Conservation (phyloP, 2,797 vertebrate genomes). For the Muscicapa striata region DNA sequence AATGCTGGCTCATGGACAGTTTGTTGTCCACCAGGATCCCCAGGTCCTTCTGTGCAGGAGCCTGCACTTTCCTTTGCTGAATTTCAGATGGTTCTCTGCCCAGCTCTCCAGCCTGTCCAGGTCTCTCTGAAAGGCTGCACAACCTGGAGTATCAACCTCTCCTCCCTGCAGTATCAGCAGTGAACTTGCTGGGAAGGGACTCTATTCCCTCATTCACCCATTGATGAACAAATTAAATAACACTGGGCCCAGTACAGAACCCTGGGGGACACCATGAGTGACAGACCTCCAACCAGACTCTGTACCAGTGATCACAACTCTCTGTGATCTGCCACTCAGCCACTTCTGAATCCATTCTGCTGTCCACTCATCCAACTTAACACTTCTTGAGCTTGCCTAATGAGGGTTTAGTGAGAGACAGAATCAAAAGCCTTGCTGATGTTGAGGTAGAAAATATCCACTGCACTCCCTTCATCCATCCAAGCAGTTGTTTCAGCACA, state of each 20-base stretch:
- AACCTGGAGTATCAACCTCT: fast-evolving
- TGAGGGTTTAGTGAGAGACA: not conserved
- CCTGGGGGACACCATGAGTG: not conserved
- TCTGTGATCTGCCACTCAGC: not conserved
- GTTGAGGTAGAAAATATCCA: not conserved
- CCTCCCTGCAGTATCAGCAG: not conserved
- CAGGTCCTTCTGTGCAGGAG: not conserved
- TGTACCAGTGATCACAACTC: not conserved
- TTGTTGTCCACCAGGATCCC: not conserved
- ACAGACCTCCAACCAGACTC: not conserved
- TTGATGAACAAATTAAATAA: not conserved
- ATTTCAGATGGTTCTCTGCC: not conserved
- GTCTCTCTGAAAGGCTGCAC: not conserved
- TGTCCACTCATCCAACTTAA: not conserved
- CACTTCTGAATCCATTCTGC: not conserved
- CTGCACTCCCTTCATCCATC: not conserved
- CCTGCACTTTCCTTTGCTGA: not conserved
- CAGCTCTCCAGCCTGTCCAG: not conserved
- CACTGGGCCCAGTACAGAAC: not conserved
- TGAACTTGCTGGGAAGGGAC: not conserved
- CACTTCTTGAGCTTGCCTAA: not conserved
- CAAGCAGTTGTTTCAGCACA: not conserved
- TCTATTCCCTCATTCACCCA: not conserved
- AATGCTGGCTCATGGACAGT: not conserved
- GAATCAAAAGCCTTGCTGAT: not conserved